phyloP scores from a whole-genome alignment of 2,797 vertebrate species.

The Gephyroberyx darwinii region DNA sequence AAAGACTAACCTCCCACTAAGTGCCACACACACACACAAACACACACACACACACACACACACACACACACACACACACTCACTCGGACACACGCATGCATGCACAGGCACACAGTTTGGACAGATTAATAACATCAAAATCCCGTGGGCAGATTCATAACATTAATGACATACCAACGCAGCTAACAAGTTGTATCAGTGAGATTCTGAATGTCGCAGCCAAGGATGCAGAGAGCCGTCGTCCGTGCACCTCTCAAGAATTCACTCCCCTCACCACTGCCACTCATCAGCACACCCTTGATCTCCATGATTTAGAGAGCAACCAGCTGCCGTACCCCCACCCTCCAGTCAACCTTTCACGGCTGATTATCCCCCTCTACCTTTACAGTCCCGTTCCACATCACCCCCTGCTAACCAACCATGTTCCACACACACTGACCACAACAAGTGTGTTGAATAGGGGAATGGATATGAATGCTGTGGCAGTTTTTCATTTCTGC shows the following conservation, averaged over 20 bases:
- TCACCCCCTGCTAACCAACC: slow-evolving; percentile 10
- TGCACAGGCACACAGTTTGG: slow-evolving; percentile 2
- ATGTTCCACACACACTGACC: background rate
- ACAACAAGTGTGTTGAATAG: slow-evolving; percentile 16
- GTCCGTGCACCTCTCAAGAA: slow-evolving; percentile 10
- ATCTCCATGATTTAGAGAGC: slow-evolving; percentile 53
- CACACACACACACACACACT: slow-evolving; percentile 46
- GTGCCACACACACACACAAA: slow-evolving; percentile 53
- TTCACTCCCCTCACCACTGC: slow-evolving; percentile 8
- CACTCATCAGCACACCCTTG: slow-evolving; percentile 33
- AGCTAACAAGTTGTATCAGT: background rate
- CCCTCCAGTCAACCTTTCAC: slow-evolving; percentile 29
- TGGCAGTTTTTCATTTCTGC: slow-evolving; percentile 1
- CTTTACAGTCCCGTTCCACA: background rate
- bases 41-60: background rate
- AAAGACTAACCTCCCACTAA: slow-evolving; percentile 65
- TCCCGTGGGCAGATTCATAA: background rate
- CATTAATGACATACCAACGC: slow-evolving; percentile 10
- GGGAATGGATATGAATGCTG: slow-evolving; percentile 3
- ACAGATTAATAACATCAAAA: too few relatives aligned
- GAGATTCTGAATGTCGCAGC: slow-evolving; percentile 10
- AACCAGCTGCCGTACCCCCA: slow-evolving; percentile 48
- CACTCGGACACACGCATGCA: background rate
- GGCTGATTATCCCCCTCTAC: slow-evolving; percentile 10
- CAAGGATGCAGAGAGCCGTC: background rate